Evolutionary conservation across 2,113 vertebrate species (phyloP), one percentile per base, ranked within the genome.

Genomic region (Pygoscelis antarcticus): DNA sequence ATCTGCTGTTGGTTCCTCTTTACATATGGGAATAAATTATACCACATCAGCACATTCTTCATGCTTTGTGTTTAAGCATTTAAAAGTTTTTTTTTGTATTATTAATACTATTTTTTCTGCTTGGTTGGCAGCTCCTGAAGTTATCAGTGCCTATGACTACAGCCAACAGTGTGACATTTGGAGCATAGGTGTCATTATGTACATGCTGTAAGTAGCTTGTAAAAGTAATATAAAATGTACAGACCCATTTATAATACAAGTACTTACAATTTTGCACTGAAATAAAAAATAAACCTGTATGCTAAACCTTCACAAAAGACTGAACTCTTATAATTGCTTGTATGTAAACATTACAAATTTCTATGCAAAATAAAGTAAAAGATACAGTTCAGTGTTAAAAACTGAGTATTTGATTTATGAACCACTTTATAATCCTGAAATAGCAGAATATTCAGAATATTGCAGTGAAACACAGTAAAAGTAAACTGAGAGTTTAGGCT

Each of bases 111-210:
- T 92, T 97, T 96, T 92, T 98, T 97, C 98, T 98, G 91, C 96
- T 98, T 98, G 91, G 97, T 98, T 98, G 97, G 83, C 98, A 99
- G 99, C 99, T 71, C 99, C 99, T 94, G 99, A 99, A 98, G 98
- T 99, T 96, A 99, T 99, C 97, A 98, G 98, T 87, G 98, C 98
- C 83, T 98, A 98, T 15, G 98, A 99, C 92, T 99, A 99, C 91
- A 99, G 98, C 94, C 98, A 99, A 85, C 99, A 98, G 98, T 98
- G 99, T 97, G 99, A 99, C 87, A 97, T 99, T 87, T 99, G 98
- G 99, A 99, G 99, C 98, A 98, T 98, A 94, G 99, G 99, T 89
- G 98, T 99, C 97, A 98, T 99, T 96, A 99, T 99, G 99, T 99
- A 99, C 96, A 98, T 98, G 96, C 97, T 99, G 99, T 99, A 98